These are phyloP conservation scores for Campylorhamphus procurvoides DNA, from an alignment of 2,113 vertebrate genomes.

Conservation along the genomic window DNA sequence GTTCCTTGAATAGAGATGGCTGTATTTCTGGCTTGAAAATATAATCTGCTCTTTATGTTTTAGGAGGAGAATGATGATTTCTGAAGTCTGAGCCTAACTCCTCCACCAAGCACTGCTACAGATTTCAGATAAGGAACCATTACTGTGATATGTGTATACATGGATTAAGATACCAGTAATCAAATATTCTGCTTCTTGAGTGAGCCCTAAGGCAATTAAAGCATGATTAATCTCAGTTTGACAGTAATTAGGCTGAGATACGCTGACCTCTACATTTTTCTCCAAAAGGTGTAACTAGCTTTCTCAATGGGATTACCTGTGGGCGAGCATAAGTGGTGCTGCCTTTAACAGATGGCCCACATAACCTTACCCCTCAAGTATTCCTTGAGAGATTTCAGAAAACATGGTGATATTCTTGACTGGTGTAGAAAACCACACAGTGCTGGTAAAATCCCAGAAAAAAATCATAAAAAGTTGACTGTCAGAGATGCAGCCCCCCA, in stretches of 20 bases:
- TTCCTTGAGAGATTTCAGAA: background rate
- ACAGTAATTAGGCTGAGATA: background rate
- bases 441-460: background rate
- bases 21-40: background rate
- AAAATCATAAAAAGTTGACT: background rate
- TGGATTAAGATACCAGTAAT: background rate
- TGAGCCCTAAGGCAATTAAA: background rate
- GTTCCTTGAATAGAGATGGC: background rate
- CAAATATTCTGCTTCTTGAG: background rate
- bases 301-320: background rate
- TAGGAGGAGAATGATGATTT: background rate
- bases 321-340: background rate
- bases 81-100: background rate
- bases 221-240: background rate
- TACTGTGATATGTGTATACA: rapidly evolving
- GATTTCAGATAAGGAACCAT: background rate
- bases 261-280: background rate
- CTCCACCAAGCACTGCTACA: background rate
- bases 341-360: background rate
- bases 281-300: background rate
- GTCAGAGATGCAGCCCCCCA: background rate
- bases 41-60: background rate
- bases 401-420: background rate
- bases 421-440: background rate
- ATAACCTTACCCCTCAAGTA: background rate